phyloP scores from a whole-genome alignment of 2,113 vertebrate species.

The Microcebus jonahi region DNA sequence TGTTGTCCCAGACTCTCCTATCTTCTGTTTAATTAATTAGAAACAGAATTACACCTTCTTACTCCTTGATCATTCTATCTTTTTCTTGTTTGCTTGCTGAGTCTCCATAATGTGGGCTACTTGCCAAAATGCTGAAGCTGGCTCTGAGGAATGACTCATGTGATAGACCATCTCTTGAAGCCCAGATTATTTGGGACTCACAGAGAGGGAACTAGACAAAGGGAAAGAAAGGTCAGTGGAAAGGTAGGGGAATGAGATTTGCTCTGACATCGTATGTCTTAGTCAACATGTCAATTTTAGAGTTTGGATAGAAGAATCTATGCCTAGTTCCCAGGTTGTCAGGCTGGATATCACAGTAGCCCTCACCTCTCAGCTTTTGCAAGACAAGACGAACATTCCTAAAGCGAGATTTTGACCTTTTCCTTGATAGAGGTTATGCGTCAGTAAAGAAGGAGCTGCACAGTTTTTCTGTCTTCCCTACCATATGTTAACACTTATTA shows the following conservation, averaged over 20 bases:
- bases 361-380: not conserved
- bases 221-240: not conserved
- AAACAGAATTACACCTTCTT: not conserved
- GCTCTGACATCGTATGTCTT: not conserved
- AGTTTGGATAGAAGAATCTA: not conserved
- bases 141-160: rapidly evolving
- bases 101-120: not conserved
- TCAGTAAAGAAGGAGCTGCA: not conserved
- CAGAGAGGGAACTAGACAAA: not conserved
- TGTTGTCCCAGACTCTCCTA: not conserved
- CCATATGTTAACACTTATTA: not conserved
- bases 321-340: not conserved
- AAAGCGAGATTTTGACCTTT: not conserved
- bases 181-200: not conserved
- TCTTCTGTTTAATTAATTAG: not conserved
- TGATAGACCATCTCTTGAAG: not conserved
- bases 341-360: not conserved
- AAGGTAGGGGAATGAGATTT: not conserved
- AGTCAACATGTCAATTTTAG: not conserved
- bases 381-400: no score
- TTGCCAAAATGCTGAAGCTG: not conserved
- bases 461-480: not conserved
- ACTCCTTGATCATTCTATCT: not conserved
- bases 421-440: not conserved
- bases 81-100: not conserved